Evolutionary conservation across 2,888 invertebrate genomes (phyloP), one percentile per base, ranked within the genome.

Genomic region (Pimpla rufipes): DNA sequence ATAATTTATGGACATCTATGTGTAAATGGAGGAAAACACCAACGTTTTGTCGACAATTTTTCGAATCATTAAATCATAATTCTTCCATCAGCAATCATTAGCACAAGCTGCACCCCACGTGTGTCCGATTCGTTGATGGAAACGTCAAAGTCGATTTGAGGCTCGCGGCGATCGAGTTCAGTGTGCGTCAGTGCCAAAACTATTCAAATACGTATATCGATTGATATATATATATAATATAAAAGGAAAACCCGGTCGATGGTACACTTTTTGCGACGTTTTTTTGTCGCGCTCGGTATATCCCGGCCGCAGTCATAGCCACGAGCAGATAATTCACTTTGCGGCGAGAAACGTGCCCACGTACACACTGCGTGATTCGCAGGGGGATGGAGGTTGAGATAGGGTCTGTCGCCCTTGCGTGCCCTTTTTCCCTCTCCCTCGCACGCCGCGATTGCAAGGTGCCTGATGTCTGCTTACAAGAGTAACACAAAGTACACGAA

Each of bases 311-410:
- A 75, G 82, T 70, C 74, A 45, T 74, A 79, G 75, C 76, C 29
- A 59, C 67, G 73, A 80, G 83, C 71, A 77, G 83, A 83, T 83
- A 83, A 83, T 83, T 83, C 77, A 83, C 83, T 83, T 83, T 83
- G 79, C 73, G 76, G 76, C 62, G 79, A 16, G 79, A 80, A 77
- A 83, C 79, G 83, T 77, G 83, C 75, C 76, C 76, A 83, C 83
- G 83, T 83, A 83, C 83, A 62, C 23, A 77, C 55, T 59, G 77
- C 77, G 83, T 80, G 83, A 83, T 80, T 83, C 73, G 76, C 45
- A 18, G 40, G 75, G 75, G 75, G 40, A 52, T 42, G 47, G 64
- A 71, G 78, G 68, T 75, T 47, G 59, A 55, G 57, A 68, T 29
- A 18, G 57, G 29, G 57, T n/a, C 64, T 57, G 70, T 68, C 79